Evolutionary conservation across 2,797 vertebrate genomes (phyloP), one percentile per base, ranked within the genome.

Genomic region (Chloroceryle inda): DNA sequence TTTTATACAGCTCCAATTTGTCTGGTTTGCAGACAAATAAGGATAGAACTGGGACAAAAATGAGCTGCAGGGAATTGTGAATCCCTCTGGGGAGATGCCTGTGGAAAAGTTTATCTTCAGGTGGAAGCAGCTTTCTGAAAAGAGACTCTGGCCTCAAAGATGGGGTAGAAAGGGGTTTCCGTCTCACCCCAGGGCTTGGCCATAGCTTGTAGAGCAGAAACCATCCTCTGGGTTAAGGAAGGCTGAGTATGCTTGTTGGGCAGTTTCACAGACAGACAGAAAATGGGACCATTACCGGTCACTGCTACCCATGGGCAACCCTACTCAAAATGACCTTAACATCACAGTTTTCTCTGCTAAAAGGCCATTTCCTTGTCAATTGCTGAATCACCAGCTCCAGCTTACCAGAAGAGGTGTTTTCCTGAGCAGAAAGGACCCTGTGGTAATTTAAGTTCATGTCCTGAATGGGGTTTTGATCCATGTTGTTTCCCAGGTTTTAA

Each of bases 361-460:
- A 75, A 82, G 23, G 40, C 67, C 50, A 42, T 67, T 93, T 96
- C 53, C 42, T 37, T 1, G 2, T 61, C 74, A 82, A 73, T 10
- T 90, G 83, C 92, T 97, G 91, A 93, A 71, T 94, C 88, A 88
- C 56, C 83, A 94, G 63, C 77, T 81, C 52, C 33, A 53, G 55
- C 75, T 96, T 93, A 82, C 77, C 61, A 90, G 89, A 96, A 94
- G 42, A 85, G 49, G 29, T 86, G 67, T 92, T 95, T 92, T 95
- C 55, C 52, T 73, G 81, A 81, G 73, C 52, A 76, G 71, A 87
- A 96, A 79, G 29, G 27, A 58, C 56, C 40, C 44, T 0, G 0
- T 71, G 74, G 49, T 61, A 94, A 79, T 94, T 74, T 58, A 86
- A 85, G 77, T 94, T 94, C 67, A 22, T 58, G 83, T 76, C 49